These are phyloP conservation scores for Pherbina coryleti DNA, from an alignment of 2,888 invertebrate species.

Conservation along the genomic window DNA sequence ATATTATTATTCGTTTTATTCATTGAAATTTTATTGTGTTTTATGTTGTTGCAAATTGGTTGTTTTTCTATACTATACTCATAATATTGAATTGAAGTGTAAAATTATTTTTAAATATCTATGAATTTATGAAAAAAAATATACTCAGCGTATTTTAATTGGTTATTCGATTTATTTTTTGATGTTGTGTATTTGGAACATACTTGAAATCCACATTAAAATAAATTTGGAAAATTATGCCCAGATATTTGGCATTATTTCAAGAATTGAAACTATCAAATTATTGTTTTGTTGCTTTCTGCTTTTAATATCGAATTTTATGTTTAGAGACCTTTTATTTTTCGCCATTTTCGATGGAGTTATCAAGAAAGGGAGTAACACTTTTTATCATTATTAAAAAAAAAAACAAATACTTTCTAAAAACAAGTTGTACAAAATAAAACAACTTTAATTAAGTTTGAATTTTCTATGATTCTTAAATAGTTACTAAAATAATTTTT, in stretches of 20 bases:
- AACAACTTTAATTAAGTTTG: no score
- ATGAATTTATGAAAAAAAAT: not conserved
- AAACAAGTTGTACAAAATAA: no score
- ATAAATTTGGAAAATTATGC: no score
- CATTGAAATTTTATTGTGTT: conserved; percentile 33
- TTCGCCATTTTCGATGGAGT: no score
- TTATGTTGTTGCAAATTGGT: conserved; percentile 37
- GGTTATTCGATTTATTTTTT: conserved; percentile 24
- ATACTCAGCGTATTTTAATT: conserved; percentile 19
- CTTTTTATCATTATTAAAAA: no score
- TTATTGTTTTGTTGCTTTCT: not conserved
- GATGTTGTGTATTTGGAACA: conserved; percentile 19
- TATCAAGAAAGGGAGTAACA: no score
- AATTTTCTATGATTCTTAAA: no score
- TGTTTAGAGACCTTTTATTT: no score
- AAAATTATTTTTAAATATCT: not conserved
- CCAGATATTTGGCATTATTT: no score
- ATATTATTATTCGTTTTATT: conserved; percentile 31
- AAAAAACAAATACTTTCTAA: no score
- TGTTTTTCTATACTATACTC: conserved; percentile 3
- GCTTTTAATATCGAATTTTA: not conserved
- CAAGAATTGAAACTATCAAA: not conserved
- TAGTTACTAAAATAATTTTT: no score
- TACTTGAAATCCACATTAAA: no score
- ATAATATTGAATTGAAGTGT: not conserved